Evolutionary conservation across 2,113 vertebrate genomes (phyloP).

Genomic region (Tretioscincus oriximinensis): DNA sequence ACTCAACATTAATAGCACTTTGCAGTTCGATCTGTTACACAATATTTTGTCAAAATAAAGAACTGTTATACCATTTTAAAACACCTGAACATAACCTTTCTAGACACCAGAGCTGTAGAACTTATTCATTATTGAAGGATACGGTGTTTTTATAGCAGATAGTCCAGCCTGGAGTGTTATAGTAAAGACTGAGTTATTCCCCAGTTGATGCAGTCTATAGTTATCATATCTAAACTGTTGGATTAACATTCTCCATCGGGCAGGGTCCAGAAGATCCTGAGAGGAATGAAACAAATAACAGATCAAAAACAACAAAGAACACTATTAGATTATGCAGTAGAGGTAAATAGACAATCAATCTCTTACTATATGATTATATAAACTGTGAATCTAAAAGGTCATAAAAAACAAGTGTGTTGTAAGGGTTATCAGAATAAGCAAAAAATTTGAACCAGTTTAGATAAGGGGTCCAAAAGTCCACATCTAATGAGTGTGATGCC

Average conservation of each 20-base stretch:
- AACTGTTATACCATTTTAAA: background rate
- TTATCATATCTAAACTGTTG: conserved; percentile 99
- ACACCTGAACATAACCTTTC: background rate
- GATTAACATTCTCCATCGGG: conserved; percentile 98
- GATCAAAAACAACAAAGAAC: conserved; percentile 2
- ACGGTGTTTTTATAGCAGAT: conserved; percentile 99
- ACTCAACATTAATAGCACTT: background rate
- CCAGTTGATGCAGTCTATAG: conserved; percentile 98
- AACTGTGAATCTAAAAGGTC: no score
- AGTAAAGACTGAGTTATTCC: conserved; percentile 97
- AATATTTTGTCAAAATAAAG: background rate
- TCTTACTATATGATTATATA: no score
- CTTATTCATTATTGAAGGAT: conserved; percentile 77
- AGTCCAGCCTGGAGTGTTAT: conserved; percentile 98
- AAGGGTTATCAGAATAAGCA: no score
- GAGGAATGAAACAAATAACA: conserved; percentile 4
- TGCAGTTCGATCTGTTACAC: background rate
- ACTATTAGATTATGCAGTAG: no score
- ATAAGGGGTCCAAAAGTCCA: no score
- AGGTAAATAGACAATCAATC: no score
- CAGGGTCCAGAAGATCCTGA: conserved; percentile 97
- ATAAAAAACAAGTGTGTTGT: no score
- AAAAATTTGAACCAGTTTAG: no score
- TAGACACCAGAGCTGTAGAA: background rate
- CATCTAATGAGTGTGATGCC: no score